Conservation (phyloP, 2,888 invertebrate genomes). For the Ptychoptera albimana region DNA sequence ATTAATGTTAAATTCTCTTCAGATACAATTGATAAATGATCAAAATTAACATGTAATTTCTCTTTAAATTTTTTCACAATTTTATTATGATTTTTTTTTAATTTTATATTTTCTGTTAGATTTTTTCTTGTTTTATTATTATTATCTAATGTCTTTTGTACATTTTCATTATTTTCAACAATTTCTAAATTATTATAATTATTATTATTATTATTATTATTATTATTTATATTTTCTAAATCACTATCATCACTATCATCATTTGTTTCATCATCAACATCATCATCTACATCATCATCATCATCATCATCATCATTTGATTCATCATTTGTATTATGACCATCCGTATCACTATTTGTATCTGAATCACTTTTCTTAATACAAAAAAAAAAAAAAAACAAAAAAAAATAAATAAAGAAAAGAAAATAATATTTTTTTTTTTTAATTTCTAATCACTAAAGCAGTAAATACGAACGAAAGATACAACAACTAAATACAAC, state of each 20-base stretch:
- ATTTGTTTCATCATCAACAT: conserved; percentile 14
- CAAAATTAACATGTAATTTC: conserved; percentile 40
- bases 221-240: conserved; percentile 13
- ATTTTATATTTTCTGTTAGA: neutral
- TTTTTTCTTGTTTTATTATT: neutral
- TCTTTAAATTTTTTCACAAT: conserved; percentile 22
- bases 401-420: no score
- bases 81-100: conserved; percentile 9
- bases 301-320: neutral
- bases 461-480: no score
- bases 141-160: conserved; percentile 23
- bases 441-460: no score
- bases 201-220: conserved; percentile 20
- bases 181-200: conserved; percentile 15
- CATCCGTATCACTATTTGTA: neutral
- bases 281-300: conserved; percentile 9
- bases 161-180: conserved; percentile 30
- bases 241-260: conserved; percentile 27
- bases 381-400: no score
- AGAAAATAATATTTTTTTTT: no score
- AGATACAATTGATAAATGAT: conserved; percentile 60
- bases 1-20: conserved; percentile 43
- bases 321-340: neutral
- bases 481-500: no score
- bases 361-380: conserved; percentile 1